Conservation (phyloP, 1,140 invertebrate species). For the Cylas formicarius region DNA sequence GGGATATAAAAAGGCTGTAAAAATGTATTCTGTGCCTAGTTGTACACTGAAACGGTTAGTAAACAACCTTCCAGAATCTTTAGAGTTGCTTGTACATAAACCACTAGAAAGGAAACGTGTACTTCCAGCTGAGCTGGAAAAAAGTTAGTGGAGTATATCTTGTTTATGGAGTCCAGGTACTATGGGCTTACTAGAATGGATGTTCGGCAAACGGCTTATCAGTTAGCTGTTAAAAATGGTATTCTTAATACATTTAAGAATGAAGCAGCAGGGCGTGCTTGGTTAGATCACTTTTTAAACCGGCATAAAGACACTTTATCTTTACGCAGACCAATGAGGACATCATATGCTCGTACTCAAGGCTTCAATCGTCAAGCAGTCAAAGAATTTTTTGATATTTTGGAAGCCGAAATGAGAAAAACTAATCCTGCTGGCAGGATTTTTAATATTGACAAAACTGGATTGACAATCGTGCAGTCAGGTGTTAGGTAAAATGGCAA, state of each 20-base stretch:
- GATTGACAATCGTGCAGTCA: too few species aligned
- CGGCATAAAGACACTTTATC: slow-evolving; percentile 4
- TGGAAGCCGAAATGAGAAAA: too few species aligned
- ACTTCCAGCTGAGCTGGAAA: too few species aligned
- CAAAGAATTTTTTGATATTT: slow-evolving; percentile 9
- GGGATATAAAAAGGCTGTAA: too few species aligned
- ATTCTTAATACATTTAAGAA: slow-evolving; percentile 7
- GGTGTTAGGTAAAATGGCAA: too few species aligned
- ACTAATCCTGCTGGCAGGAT: too few species aligned
- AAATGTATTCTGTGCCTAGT: too few species aligned
- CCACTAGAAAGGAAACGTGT: too few species aligned
- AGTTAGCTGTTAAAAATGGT: slow-evolving; percentile 3
- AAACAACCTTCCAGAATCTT: too few species aligned
- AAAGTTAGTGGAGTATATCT: background rate
- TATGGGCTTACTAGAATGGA: slow-evolving; percentile 8
- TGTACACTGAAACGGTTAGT: too few species aligned
- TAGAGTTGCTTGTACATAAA: too few species aligned
- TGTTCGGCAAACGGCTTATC: background rate
- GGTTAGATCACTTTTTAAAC: slow-evolving; percentile 6
- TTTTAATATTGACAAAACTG: too few species aligned
- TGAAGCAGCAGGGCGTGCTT: slow-evolving; percentile 1
- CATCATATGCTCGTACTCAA: slow-evolving; percentile 1
- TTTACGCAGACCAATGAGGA: slow-evolving; percentile 5
- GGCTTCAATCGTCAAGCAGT: slow-evolving; percentile 9
- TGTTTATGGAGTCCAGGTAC: background rate